These are phyloP conservation scores for Paradoxurus hermaphroditus DNA, from an alignment of 2,113 vertebrate species.

Conservation along the genomic window DNA sequence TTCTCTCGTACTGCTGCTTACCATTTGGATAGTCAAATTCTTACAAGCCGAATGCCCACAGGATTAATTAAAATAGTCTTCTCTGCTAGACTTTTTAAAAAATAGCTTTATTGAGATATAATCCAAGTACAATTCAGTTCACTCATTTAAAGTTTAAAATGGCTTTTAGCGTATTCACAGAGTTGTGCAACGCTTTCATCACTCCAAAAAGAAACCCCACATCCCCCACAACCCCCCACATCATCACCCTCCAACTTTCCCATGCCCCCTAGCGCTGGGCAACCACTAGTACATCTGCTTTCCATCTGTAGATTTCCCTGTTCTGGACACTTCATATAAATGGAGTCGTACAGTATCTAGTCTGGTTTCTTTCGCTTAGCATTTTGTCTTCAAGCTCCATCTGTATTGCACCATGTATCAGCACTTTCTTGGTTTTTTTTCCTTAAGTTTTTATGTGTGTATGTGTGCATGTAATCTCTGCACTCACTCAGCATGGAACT, in stretches of 20 bases:
- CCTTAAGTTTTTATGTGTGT: neutral
- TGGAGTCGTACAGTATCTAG: neutral
- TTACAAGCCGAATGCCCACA: neutral
- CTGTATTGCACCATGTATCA: neutral
- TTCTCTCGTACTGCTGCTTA: neutral
- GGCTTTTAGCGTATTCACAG: neutral
- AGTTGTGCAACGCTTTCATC: neutral
- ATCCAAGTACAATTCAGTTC: neutral
- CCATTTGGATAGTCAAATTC: neutral
- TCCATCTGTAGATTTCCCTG: neutral
- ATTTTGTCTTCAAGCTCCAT: neutral
- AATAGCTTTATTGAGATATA: neutral
- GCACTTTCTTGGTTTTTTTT: neutral
- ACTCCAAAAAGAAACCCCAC: neutral
- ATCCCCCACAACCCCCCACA: too few relatives aligned
- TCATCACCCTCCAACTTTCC: neutral
- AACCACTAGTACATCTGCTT: neutral
- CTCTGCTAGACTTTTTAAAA: neutral
- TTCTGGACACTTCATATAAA: neutral
- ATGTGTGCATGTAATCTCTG: neutral
- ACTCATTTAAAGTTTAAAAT: conserved; percentile 13
- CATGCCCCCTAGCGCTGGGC: neutral
- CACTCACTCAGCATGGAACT: neutral
- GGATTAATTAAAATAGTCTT: conserved; percentile 27
- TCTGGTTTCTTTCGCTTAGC: neutral